Evolutionary conservation across 92 coral and sea anemone species (phyloP).

Genomic region (Montipora capitata): DNA sequence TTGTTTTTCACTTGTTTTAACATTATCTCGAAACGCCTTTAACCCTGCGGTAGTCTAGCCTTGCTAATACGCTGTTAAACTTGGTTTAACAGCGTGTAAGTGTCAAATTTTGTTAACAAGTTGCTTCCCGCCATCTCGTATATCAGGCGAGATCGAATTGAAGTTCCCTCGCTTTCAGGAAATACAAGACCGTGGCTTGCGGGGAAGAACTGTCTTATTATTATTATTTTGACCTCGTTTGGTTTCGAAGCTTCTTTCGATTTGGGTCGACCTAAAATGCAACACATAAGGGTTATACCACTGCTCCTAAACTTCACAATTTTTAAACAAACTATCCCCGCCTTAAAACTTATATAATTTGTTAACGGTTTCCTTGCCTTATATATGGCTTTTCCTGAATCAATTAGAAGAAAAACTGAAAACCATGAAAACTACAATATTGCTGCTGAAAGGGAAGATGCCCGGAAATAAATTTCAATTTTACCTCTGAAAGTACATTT

Average conservation of each 20-base stretch:
- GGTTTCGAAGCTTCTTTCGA: background rate
- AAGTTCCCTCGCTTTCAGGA: background rate
- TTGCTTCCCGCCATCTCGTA: constrained; percentile 20
- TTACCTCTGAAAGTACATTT: constrained; percentile 25
- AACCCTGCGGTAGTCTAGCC: constrained; percentile 21
- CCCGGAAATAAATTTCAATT: constrained; percentile 49
- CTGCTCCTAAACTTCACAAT: no score
- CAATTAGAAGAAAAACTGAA: background rate
- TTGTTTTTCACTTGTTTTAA: constrained; percentile 46
- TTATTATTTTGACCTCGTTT: background rate
- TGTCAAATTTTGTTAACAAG: constrained; percentile 23
- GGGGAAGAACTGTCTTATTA: background rate
- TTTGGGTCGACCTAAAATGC: no score
- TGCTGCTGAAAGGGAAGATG: background rate
- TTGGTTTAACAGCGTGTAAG: constrained; percentile 17
- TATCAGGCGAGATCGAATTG: background rate
- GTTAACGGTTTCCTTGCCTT: background rate
- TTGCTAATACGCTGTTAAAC: constrained; percentile 31
- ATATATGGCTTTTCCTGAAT: background rate
- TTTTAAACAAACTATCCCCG: no score
- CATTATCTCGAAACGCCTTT: constrained; percentile 20
- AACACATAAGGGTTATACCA: no score
- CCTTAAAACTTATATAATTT: no score
- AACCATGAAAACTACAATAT: background rate
- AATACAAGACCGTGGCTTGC: background rate